These are phyloP conservation scores for Aphrocallistes beatrix DNA, from an alignment of 37 sponge, comb jelly and placozoan species.

Conservation along the genomic window DNA sequence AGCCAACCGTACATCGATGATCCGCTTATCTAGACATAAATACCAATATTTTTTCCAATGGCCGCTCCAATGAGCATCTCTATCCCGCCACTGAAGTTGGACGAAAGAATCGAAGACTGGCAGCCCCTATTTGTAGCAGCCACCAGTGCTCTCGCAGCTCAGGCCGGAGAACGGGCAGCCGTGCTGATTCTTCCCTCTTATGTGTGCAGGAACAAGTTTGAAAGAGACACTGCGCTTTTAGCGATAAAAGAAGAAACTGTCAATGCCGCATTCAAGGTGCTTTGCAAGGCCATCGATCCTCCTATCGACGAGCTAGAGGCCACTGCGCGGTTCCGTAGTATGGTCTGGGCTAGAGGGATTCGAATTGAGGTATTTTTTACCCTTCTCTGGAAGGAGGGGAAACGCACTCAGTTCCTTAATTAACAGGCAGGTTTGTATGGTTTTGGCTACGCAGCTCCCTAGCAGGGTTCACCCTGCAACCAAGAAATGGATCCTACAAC, in stretches of 20 bases:
- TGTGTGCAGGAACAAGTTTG: neutral
- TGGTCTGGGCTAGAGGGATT: neutral
- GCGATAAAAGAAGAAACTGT: slow-evolving; percentile 13
- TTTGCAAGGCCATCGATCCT: neutral
- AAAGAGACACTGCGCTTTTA: neutral
- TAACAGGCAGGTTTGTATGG: slow-evolving; percentile 7
- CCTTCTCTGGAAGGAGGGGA: neutral
- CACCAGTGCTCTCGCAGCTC: slow-evolving; percentile 1
- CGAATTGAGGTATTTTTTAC: neutral
- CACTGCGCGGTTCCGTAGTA: slow-evolving; percentile 10
- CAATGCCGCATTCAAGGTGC: neutral
- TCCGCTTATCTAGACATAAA: no score
- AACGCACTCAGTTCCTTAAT: neutral
- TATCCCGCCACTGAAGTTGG: neutral
- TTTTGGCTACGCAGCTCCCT: neutral
- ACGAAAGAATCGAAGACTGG: neutral
- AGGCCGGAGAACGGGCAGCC: neutral
- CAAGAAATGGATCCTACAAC: slow-evolving; percentile 10
- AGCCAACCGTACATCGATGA: no score
- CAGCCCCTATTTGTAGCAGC: slow-evolving; percentile 11
- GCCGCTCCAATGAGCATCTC: neutral
- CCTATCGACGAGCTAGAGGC: slow-evolving; percentile 19
- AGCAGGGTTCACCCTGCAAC: slow-evolving; percentile 3
- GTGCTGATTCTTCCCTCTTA: neutral
- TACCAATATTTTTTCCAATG: neutral